phyloP scores from a whole-genome alignment of 2,797 vertebrate genomes.

The Pachyuromys duprasi region DNA sequence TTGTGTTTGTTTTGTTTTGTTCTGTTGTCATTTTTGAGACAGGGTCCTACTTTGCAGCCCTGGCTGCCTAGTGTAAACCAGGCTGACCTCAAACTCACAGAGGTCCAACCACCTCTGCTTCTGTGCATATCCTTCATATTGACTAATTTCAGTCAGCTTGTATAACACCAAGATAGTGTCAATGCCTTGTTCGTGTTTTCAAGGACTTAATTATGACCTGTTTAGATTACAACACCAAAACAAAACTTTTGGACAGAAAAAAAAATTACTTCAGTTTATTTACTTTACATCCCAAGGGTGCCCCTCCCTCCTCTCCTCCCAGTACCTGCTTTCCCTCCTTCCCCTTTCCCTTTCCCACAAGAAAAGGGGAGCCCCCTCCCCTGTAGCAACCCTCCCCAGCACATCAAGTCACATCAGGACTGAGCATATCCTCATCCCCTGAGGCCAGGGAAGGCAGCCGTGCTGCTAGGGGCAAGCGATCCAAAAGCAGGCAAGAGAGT shows the following conservation, averaged over 20 bases:
- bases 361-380: too few relatives aligned
- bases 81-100: not conserved
- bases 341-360: too few relatives aligned
- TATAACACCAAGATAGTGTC: conserved; percentile 35
- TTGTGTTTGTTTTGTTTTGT: not conserved
- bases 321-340: too few relatives aligned
- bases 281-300: too few relatives aligned
- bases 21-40: not conserved
- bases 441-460: too few relatives aligned
- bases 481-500: too few relatives aligned
- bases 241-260: conserved; percentile 51
- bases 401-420: too few relatives aligned
- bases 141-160: conserved; percentile 50
- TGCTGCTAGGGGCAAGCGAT: too few relatives aligned
- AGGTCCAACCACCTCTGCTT: not conserved
- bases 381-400: too few relatives aligned
- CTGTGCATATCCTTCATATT: not conserved
- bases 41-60: not conserved
- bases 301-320: too few relatives aligned
- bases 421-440: too few relatives aligned
- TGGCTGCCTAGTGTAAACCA: not conserved
- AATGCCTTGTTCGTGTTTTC: conserved; percentile 51
- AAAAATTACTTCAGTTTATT: not conserved
- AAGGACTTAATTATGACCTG: conserved; percentile 60
- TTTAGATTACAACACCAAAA: conserved; percentile 51